phyloP scores from a whole-genome alignment of 37 sponge, comb jelly and placozoan genomes.

The Oscarella lobularis region DNA sequence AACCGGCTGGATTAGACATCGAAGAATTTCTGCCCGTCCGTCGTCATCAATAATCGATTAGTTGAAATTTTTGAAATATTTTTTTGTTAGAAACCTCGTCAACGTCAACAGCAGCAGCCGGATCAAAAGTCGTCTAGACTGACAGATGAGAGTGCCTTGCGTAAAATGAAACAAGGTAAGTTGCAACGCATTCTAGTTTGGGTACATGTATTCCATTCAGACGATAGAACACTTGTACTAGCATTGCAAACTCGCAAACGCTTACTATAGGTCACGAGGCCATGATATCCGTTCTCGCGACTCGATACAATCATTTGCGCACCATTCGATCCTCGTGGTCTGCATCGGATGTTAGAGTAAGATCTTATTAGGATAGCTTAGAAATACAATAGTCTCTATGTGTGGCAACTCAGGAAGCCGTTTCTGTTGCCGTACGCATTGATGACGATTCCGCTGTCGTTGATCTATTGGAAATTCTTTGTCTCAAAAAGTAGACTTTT shows the following conservation, averaged over 20 bases:
- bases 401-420: background rate
- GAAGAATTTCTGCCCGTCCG: background rate
- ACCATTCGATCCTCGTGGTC: background rate
- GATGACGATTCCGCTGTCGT: background rate
- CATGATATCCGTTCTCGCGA: background rate
- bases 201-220: too few species aligned
- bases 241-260: background rate
- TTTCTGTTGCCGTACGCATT: background rate
- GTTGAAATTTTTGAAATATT: too few species aligned
- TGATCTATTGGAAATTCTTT: background rate
- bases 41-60: too few species aligned
- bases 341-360: background rate
- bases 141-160: background rate
- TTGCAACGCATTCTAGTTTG: background rate
- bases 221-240: too few species aligned
- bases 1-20: background rate
- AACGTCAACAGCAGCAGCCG: too few species aligned
- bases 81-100: too few species aligned
- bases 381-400: background rate
- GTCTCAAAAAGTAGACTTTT: background rate
- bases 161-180: background rate
- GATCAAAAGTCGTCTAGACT: background rate
- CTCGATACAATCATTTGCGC: background rate
- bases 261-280: background rate
- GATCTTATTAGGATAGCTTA: background rate